These are phyloP conservation scores for Propithecus coquereli DNA, from an alignment of 2,113 vertebrate genomes.

Conservation along the genomic window DNA sequence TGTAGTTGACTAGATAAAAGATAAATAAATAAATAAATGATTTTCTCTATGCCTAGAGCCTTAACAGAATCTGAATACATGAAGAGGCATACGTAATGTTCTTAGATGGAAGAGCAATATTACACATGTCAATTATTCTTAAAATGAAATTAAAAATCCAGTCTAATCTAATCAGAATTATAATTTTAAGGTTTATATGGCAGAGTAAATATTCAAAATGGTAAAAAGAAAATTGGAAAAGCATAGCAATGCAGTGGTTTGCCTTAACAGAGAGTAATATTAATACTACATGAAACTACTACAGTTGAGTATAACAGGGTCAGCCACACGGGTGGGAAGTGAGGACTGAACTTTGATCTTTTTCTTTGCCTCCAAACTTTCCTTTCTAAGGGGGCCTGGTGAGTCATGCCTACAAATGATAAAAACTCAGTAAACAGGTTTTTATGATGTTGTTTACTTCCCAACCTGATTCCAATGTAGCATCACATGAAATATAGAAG, in stretches of 20 bases:
- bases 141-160: background rate
- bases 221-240: background rate
- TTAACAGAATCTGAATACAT: background rate
- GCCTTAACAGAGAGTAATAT: background rate
- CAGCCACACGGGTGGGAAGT: background rate
- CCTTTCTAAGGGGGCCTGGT: too few relatives aligned
- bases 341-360: too few relatives aligned
- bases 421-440: too few relatives aligned
- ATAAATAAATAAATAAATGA: background rate
- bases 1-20: background rate
- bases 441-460: too few relatives aligned
- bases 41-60: background rate
- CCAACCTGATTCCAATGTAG: too few relatives aligned
- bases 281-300: fast-evolving
- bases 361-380: too few relatives aligned
- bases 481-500: too few relatives aligned
- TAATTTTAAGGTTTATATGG: background rate
- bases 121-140: background rate
- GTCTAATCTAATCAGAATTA: background rate
- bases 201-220: background rate
- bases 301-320: background rate
- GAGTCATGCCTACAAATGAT: too few relatives aligned
- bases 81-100: background rate
- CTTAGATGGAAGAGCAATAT: background rate
- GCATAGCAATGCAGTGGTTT: background rate